Percentiles rank a stretch among this genome's conserved stretches.
phyloP scores from a whole-genome alignment of 2,888 invertebrate species.

The Drosophila villosipedis region DNA sequence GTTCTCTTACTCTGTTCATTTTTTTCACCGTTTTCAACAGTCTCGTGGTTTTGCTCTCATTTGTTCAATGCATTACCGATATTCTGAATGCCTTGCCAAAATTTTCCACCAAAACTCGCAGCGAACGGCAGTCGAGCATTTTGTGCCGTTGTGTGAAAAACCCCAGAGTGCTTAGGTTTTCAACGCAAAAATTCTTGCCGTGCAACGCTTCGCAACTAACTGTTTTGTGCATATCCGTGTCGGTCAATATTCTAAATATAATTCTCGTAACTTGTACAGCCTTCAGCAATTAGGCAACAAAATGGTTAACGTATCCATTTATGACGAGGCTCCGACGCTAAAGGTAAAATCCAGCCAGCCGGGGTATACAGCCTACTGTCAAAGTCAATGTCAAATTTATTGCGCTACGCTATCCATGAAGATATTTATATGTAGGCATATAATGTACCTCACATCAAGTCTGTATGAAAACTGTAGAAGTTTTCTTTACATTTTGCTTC shows the following conservation, averaged over 20 bases:
- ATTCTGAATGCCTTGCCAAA: slow-evolving; percentile 58
- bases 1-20: slow-evolving; percentile 33
- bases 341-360: slow-evolving; percentile 73
- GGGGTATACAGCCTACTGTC: slow-evolving; percentile 13
- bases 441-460: slow-evolving; percentile 16
- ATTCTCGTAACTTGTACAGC: slow-evolving; percentile 53
- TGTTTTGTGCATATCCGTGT: slow-evolving; percentile 62
- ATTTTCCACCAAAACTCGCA: slow-evolving; percentile 58
- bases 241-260: slow-evolving; percentile 42
- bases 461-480: slow-evolving; percentile 4
- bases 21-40: slow-evolving; percentile 27
- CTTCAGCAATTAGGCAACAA: slow-evolving; percentile 60
- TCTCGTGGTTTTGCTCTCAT: slow-evolving; percentile 50
- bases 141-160: slow-evolving; percentile 54
- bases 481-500: slow-evolving; percentile 2
- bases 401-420: slow-evolving; percentile 53
- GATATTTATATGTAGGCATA: slow-evolving; percentile 40
- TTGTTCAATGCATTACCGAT: slow-evolving; percentile 59
- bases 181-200: slow-evolving; percentile 53
- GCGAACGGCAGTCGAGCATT: slow-evolving; percentile 55
- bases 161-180: slow-evolving; percentile 31
- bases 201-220: slow-evolving; percentile 37
- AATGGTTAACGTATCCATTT: slow-evolving; percentile 84
- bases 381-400: slow-evolving; percentile 26
- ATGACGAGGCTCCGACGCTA: slow-evolving; percentile 79